phyloP scores from a whole-genome alignment of 2,113 vertebrate genomes.

The Xenopus laevis region DNA sequence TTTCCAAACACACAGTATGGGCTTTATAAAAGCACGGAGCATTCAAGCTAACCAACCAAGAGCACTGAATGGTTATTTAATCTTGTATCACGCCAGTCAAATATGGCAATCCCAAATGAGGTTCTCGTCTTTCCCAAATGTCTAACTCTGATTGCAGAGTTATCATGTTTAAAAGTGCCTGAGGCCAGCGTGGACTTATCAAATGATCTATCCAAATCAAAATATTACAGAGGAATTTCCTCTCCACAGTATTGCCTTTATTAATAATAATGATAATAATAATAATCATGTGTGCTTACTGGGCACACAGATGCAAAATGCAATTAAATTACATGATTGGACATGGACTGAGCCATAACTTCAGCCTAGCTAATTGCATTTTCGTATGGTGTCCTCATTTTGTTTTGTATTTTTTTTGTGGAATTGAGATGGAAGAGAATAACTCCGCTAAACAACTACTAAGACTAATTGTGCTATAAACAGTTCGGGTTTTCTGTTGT shows the following conservation, averaged over 20 bases:
- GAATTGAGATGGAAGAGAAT: too few species aligned
- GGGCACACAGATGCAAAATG: neutral
- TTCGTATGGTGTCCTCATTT: neutral
- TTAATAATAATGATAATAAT: neutral
- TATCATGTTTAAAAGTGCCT: slow-evolving; percentile 31
- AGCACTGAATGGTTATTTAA: slow-evolving; percentile 64
- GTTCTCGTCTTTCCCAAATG: slow-evolving; percentile 53
- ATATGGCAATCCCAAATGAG: slow-evolving; percentile 49
- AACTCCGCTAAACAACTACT: too few species aligned
- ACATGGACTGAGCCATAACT: neutral
- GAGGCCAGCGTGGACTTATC: slow-evolving; percentile 50
- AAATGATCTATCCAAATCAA: slow-evolving; percentile 12
- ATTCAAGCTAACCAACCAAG: slow-evolving; percentile 64
- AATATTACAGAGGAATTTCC: slow-evolving; percentile 13
- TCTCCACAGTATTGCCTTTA: neutral
- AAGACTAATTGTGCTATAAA: too few species aligned
- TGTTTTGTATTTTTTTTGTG: too few species aligned
- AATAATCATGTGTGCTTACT: neutral
- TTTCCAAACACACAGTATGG: slow-evolving; percentile 73
- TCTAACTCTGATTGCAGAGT: neutral
- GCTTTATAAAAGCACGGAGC: slow-evolving; percentile 73
- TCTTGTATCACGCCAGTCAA: slow-evolving; percentile 53
- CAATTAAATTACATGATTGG: slow-evolving; percentile 1
- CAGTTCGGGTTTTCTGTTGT: too few species aligned
- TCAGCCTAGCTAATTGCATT: neutral